Conservation (phyloP, 2,888 invertebrate genomes). For the Oligia strigilis region DNA sequence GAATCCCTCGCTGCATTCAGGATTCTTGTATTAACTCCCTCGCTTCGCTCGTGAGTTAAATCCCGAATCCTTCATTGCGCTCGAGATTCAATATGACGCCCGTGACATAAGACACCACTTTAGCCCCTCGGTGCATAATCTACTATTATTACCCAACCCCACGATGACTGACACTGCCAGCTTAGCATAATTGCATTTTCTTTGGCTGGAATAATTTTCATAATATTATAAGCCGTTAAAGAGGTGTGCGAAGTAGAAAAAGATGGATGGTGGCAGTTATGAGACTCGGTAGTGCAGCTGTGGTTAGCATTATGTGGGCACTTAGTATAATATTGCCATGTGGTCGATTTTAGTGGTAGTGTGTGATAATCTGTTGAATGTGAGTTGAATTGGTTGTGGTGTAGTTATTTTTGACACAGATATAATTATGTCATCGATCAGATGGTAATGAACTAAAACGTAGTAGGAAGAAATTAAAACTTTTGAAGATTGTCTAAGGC, state of each 20-base stretch:
- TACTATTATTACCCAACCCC: constrained; percentile 12
- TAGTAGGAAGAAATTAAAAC: not conserved
- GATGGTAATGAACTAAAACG: not conserved
- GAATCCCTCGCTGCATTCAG: too few relatives aligned
- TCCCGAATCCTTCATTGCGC: too few relatives aligned
- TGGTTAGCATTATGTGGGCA: constrained; percentile 40
- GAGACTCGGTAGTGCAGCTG: constrained; percentile 37
- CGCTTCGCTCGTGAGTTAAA: too few relatives aligned
- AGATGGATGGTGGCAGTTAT: constrained; percentile 53
- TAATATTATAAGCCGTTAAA: constrained; percentile 49
- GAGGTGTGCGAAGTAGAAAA: constrained; percentile 48
- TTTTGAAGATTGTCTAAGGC: not conserved
- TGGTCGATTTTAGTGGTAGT: constrained; percentile 26
- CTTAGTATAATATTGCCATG: constrained; percentile 37
- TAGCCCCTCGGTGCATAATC: too few relatives aligned
- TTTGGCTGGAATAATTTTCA: constrained; percentile 48
- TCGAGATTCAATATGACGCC: too few relatives aligned
- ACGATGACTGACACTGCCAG: constrained; percentile 41
- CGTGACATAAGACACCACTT: too few relatives aligned
- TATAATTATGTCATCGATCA: not conserved
- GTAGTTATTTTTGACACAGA: constrained; percentile 5
- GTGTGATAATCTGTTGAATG: constrained; percentile 31
- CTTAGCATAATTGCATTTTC: constrained; percentile 54
- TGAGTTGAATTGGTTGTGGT: not conserved
- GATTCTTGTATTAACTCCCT: too few relatives aligned